These are phyloP conservation scores for Tethya wilhelma DNA, from an alignment of 37 sponge, comb jelly and placozoan genomes.

Conservation along the genomic window DNA sequence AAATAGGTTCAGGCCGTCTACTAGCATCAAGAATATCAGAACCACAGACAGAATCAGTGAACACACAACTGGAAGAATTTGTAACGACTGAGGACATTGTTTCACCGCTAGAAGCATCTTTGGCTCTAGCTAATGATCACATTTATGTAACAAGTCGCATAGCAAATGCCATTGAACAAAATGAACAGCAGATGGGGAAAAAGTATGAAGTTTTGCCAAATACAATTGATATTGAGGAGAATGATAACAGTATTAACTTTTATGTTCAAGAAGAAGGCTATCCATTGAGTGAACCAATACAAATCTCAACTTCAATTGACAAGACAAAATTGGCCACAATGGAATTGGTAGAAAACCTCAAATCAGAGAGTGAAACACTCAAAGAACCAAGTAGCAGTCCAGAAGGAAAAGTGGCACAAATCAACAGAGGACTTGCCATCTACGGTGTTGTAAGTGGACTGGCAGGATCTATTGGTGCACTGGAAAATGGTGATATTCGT, in stretches of 20 bases:
- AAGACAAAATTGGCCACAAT: background rate
- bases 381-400: background rate
- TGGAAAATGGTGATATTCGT: background rate
- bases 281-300: background rate
- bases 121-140: slow-evolving; percentile 3
- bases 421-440: background rate
- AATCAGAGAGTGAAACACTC: background rate
- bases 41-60: no score
- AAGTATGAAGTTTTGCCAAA: background rate
- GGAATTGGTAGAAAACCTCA: slow-evolving; percentile 1
- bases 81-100: no score
- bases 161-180: background rate
- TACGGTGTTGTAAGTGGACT: background rate
- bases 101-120: no score
- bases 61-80: no score
- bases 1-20: no score
- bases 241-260: no score
- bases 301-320: background rate
- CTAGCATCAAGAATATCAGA: no score
- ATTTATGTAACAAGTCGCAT: background rate
- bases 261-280: background rate
- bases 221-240: slow-evolving; percentile 8
- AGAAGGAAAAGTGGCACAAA: no score
- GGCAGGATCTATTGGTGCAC: background rate
- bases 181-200: background rate